phyloP scores from a whole-genome alignment of 37 sponge, comb jelly and placozoan species.

The Petrosia ficiformis region DNA sequence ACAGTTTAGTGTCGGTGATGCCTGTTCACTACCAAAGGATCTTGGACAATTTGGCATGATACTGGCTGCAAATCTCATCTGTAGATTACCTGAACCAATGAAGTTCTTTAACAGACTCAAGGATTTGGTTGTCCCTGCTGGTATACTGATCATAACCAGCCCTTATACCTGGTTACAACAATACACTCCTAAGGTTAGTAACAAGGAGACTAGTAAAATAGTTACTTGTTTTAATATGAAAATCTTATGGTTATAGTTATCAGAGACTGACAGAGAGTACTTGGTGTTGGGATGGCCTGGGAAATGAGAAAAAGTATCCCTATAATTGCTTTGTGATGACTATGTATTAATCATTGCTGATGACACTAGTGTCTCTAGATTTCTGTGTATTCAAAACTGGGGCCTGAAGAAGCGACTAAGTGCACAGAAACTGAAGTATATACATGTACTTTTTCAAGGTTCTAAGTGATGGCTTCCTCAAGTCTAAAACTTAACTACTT shows the following conservation, averaged over 20 bases:
- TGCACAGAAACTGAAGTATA: too few species aligned
- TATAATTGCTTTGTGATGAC: too few species aligned
- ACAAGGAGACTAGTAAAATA: too few species aligned
- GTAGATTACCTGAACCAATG: constrained; percentile 71
- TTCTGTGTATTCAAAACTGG: too few species aligned
- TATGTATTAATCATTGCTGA: too few species aligned
- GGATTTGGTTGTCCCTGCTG: constrained; percentile 68
- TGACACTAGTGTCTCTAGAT: too few species aligned
- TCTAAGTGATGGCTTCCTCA: too few species aligned
- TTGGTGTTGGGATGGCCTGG: background rate
- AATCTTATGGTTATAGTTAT: background rate
- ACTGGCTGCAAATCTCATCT: constrained; percentile 80
- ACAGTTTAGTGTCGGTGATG: constrained; percentile 70
- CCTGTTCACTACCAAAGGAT: constrained; percentile 57
- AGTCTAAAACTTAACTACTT: too few species aligned
- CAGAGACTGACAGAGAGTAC: background rate
- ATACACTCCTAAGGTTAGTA: constrained; percentile 75
- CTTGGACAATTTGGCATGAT: constrained; percentile 87
- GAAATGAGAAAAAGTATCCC: too few species aligned
- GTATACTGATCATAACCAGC: constrained; percentile 76
- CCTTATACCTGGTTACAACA: constrained; percentile 85
- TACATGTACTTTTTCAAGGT: background rate
- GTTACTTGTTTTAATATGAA: background rate
- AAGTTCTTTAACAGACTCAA: constrained; percentile 58
- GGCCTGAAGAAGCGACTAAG: too few species aligned